A percentile compares a stretch with the other conserved stretches of the same genome.
Evolutionary conservation across 2,113 vertebrate species (phyloP).

Genomic region (Neolamprologus falcicula): DNA sequence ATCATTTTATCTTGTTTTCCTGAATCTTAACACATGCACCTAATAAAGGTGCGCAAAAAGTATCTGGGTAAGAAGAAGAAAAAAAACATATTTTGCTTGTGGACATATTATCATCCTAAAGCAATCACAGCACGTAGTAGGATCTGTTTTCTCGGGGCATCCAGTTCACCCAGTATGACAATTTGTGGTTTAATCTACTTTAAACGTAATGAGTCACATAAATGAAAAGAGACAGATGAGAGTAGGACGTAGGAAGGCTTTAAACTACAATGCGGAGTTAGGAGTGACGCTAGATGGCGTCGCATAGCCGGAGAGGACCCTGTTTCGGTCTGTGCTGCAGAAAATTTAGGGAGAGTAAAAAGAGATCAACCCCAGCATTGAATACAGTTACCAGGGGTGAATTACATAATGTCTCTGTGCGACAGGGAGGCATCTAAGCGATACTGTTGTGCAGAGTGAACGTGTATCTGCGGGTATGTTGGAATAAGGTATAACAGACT

Average conservation of each 20-base stretch:
- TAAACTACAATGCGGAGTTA: background rate
- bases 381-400: slow-evolving; percentile 52
- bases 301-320: slow-evolving; percentile 74
- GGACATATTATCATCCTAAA: background rate
- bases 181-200: background rate
- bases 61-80: background rate
- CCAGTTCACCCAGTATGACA: background rate
- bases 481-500: background rate
- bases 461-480: background rate
- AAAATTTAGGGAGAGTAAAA: slow-evolving; percentile 24
- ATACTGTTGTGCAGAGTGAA: background rate
- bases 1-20: background rate
- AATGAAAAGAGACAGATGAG: background rate
- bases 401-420: slow-evolving; percentile 72
- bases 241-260: background rate
- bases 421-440: slow-evolving; percentile 30
- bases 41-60: background rate
- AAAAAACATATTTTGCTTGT: background rate
- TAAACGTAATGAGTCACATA: background rate
- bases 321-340: background rate
- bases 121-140: background rate
- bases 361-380: slow-evolving; percentile 40
- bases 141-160: background rate
- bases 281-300: slow-evolving; percentile 86
- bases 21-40: background rate